Base-by-base conservation (phyloP, 1,140 invertebrate species). In the Rhyacophila brunnea region DNA sequence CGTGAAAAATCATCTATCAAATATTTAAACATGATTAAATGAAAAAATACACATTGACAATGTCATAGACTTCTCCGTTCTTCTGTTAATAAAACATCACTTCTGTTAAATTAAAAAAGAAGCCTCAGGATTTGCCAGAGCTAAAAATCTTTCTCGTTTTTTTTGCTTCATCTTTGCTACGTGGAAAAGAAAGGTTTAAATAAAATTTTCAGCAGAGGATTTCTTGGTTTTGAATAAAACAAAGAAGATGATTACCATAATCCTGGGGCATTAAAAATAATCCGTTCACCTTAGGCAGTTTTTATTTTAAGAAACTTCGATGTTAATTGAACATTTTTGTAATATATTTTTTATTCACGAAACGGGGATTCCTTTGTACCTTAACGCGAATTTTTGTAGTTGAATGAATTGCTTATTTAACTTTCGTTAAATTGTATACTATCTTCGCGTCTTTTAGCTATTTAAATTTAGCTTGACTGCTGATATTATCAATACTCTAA, bases 201-300 rank as follows among this genome's bases (percentile, higher is more conserved):
- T 32, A 7, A n/a, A 35, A 19, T 14, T 42, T 43, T 13, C 49
- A 40, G 43, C 56, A 32, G 28, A 17, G 42, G 43, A 44, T 59
- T 43, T 14, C 49, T 14, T 44, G 6, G 40, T 17, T 45, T 51
- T 51, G 48, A 52, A 59, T 52, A 57, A 61, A 50, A 62, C 47
- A 56, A 47, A 62, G 47, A 35, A 40, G 23, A 14, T 57, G 60
- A 62, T 62, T 62, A 56, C 38, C 60, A 62, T 62, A 62, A 62
- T 62, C 60, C 49, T 32, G 11, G 18, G 38, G 46, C 54, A 62
- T 62, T 56, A 42, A 34, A 51, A 48, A 19, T 62, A 62, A 62
- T 62, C 53, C 60, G 19, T 62, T 57, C 60, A 36, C 20, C 34
- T 50, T 23, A 42, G 18, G 54, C 34, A 15, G 45, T 55, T 28